Percentiles rank a stretch among this genome's conserved stretches.
phyloP scores from a whole-genome alignment of 2,888 invertebrate genomes.

The Phyllotreta striolata region DNA sequence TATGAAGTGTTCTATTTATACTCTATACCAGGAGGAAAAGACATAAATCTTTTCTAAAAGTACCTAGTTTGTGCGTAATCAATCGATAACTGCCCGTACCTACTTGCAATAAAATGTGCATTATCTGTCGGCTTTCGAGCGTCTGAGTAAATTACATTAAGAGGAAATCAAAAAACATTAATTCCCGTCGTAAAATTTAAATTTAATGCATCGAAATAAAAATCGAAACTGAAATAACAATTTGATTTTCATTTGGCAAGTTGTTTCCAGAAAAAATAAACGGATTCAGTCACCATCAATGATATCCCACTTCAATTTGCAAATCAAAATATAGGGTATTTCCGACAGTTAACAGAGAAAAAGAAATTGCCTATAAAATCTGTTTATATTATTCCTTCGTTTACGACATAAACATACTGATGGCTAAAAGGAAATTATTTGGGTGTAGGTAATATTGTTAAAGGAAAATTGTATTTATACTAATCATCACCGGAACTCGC shows the following conservation, averaged over 20 bases:
- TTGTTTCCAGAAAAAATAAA: constrained; percentile 16
- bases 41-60: too few species aligned
- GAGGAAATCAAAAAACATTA: constrained; percentile 1
- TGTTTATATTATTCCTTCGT: constrained; percentile 7
- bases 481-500: too few species aligned
- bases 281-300: background rate
- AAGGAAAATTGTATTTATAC: background rate
- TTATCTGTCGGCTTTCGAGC: background rate
- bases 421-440: constrained; percentile 5
- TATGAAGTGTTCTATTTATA: too few species aligned
- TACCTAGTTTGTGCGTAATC: too few species aligned
- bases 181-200: background rate
- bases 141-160: background rate
- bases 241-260: constrained; percentile 9
- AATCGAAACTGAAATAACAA: constrained; percentile 11
- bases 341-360: constrained; percentile 6
- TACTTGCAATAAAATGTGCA: too few species aligned
- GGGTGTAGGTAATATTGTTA: background rate
- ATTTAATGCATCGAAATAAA: constrained; percentile 8
- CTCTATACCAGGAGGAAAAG: too few species aligned
- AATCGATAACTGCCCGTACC: too few species aligned
- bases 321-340: constrained; percentile 13
- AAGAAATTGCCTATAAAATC: constrained; percentile 8
- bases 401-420: constrained; percentile 11
- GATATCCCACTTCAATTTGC: constrained; percentile 12